A percentile compares a stretch with the other conserved stretches of the same genome.
Conservation (phyloP, 2,888 invertebrate genomes). For the Copidosoma aretas region DNA sequence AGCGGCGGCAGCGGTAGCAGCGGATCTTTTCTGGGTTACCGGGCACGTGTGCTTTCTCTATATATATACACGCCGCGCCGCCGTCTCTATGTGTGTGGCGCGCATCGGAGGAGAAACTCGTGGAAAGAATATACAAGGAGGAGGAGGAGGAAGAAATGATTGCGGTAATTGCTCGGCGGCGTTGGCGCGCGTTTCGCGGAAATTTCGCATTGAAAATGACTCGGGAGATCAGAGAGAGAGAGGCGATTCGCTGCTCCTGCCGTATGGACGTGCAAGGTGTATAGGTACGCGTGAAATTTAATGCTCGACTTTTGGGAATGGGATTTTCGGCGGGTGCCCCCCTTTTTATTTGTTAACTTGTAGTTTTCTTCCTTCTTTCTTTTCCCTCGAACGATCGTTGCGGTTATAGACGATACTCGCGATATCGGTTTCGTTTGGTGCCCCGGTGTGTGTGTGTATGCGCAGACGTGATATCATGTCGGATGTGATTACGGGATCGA, state of each 20-base stretch:
- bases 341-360: background rate
- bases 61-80: constrained; percentile 15
- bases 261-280: no score
- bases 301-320: background rate
- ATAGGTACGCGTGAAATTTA: background rate
- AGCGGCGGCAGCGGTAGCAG: constrained; percentile 36
- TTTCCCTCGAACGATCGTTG: background rate
- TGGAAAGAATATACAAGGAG: constrained; percentile 17
- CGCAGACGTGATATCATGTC: background rate
- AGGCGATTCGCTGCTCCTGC: background rate
- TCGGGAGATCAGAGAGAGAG: no score
- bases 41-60: constrained; percentile 10
- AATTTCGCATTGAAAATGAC: constrained; percentile 29
- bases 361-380: no score
- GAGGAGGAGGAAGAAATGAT: constrained; percentile 26
- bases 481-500: background rate
- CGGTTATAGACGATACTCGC: background rate
- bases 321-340: background rate
- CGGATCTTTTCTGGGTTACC: constrained; percentile 31
- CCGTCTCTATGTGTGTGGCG: constrained; percentile 19
- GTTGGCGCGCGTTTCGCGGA: constrained; percentile 28
- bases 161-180: constrained; percentile 29
- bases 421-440: background rate
- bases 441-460: no score
- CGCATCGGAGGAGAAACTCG: constrained; percentile 3